These are phyloP conservation scores for Umimayanthus kanabou DNA, from an alignment of 92 coral and sea anemone genomes.

Conservation along the genomic window DNA sequence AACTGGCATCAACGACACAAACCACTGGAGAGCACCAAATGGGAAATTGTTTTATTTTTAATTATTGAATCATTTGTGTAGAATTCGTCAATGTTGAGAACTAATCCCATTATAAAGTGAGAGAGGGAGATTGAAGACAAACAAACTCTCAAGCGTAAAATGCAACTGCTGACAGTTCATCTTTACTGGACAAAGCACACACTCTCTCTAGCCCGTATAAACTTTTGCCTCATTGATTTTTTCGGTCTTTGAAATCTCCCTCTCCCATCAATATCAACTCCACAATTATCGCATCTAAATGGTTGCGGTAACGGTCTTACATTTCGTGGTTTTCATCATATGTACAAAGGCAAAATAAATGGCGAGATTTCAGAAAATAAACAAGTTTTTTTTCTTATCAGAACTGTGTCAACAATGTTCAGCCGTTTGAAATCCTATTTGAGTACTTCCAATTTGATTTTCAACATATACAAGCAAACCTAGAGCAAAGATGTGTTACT, in stretches of 20 bases:
- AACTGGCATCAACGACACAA: background rate
- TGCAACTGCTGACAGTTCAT: too few species aligned
- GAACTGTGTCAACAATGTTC: background rate
- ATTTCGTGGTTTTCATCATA: background rate
- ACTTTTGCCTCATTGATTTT: background rate
- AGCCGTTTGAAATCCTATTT: background rate
- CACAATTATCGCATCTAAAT: background rate
- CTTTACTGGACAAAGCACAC: too few species aligned
- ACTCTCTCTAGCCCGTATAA: background rate
- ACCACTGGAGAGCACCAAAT: background rate
- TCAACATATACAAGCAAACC: too few species aligned
- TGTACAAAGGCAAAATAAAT: background rate
- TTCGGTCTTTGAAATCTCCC: background rate
- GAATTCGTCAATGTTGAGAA: background rate
- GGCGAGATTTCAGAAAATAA: background rate
- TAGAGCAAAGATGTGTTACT: too few species aligned
- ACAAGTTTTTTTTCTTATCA: background rate
- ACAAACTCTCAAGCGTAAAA: background rate
- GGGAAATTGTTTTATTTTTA: constrained; percentile 3
- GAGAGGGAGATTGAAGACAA: background rate
- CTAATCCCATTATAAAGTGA: background rate
- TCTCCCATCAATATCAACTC: background rate
- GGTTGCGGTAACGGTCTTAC: background rate
- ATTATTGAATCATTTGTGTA: background rate
- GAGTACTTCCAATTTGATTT: background rate